Evolutionary conservation across 2,797 vertebrate species (phyloP).

Genomic region (Natrix natrix): DNA sequence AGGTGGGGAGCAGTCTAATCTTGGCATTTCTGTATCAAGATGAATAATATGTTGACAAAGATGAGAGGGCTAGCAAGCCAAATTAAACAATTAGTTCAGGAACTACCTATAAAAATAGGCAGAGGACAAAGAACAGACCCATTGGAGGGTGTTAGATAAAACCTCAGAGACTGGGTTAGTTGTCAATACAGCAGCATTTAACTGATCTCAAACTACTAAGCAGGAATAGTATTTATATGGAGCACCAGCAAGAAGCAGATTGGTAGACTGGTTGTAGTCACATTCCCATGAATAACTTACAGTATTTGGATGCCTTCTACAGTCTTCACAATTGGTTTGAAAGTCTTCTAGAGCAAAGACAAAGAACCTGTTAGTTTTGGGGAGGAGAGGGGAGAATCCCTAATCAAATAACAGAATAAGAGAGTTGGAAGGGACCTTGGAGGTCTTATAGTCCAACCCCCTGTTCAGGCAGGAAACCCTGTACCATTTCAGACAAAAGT

Average conservation of each 20-base stretch:
- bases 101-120: background rate
- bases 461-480: too few species aligned
- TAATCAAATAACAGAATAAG: background rate
- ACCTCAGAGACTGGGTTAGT: background rate
- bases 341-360: background rate
- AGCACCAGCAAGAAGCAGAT: background rate
- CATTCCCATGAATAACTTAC: background rate
- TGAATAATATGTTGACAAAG: background rate
- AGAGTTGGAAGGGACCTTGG: background rate
- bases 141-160: background rate
- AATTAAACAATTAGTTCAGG: background rate
- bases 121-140: background rate
- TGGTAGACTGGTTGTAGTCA: background rate
- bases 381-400: background rate
- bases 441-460: too few species aligned
- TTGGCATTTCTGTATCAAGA: background rate
- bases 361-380: background rate
- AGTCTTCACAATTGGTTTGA: background rate
- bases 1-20: background rate
- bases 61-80: background rate
- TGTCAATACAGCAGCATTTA: background rate
- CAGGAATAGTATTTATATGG: background rate
- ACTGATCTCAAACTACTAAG: background rate
- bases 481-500: too few species aligned
- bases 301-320: background rate